These are phyloP conservation scores for Melanchra persicariae DNA, from an alignment of 2,888 invertebrate species.

Conservation along the genomic window DNA sequence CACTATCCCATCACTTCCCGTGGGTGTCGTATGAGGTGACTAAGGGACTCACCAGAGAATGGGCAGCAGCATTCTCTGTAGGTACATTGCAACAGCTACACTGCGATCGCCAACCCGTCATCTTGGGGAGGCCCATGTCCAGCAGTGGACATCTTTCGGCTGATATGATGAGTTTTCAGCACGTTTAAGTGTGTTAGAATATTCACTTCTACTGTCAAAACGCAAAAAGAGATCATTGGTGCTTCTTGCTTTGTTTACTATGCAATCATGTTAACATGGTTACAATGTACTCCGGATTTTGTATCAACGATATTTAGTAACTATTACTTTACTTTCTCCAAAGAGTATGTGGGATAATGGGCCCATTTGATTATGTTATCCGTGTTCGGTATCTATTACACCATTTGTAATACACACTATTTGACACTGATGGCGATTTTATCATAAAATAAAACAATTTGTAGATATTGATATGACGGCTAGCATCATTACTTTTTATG, in stretches of 20 bases:
- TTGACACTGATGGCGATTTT: conserved; percentile 64
- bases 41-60: no score
- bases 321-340: conserved; percentile 21
- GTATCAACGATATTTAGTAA: conserved; percentile 32
- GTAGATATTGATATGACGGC: conserved; percentile 73
- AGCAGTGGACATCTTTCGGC: no score
- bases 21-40: no score
- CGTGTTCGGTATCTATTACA: conserved; percentile 46
- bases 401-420: conserved; percentile 64
- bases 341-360: conserved; percentile 32
- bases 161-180: no score
- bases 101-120: no score
- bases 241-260: neutral
- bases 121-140: no score
- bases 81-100: no score
- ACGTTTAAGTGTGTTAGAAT: neutral
- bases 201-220: neutral
- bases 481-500: conserved; percentile 77
- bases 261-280: neutral
- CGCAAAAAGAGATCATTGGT: neutral
- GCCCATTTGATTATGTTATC: conserved; percentile 57
- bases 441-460: conserved; percentile 73
- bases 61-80: no score
- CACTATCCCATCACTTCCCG: no score
- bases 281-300: neutral